Base-by-base conservation (phyloP, 1,140 invertebrate genomes). In the Hydropsyche tenuis region DNA sequence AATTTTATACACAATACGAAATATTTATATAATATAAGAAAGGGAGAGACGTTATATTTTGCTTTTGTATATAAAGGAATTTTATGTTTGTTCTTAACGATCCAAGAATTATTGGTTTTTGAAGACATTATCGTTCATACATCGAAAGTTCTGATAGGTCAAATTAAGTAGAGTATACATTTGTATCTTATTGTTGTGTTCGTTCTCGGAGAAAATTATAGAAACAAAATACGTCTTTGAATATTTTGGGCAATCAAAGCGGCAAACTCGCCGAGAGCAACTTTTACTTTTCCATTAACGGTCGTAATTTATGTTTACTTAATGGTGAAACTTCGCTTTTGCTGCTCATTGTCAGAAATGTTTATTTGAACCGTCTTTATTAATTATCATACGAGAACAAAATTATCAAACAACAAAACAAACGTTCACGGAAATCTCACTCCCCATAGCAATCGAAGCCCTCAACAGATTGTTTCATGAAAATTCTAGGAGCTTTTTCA, bases 261-360 rank as follows among this genome's bases (percentile, higher is more conserved):
- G 30, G 30, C n/a, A 45, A 66, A 42, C 42, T 66, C 63, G 42
- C 30, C 48, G 42, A 42, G 30, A 66, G 63, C 60, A 66, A 66
- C 30, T 66, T 42, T 66, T 66, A 66, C 63, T 66, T 66, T 66
- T 66, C 63, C 63, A 66, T 66, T 66, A 66, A 66, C 63, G 30
- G 30, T 43, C 30, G 63, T 66, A 66, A 66, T 66, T 66, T 66
- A 66, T 66, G 63, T 66, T 66, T 66, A 66, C 63, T 27, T 45
- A 66, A 66, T 37, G 63, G 63, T 27, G 42, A 66, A 66, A 66
- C 63, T 66, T 66, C 37, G 25, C 63, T 66, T 63, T 66, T 66
- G 63, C n/a, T n/a, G n/a, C 63, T 42, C 63, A 66, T 66, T 66
- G 63, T 66, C 63, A 66, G 63, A 66, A 66, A 66, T 66, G 63